Evolutionary conservation across 2,113 vertebrate species (phyloP), one percentile per base, ranked within the genome.

Genomic region (Halichoeres trimaculatus): DNA sequence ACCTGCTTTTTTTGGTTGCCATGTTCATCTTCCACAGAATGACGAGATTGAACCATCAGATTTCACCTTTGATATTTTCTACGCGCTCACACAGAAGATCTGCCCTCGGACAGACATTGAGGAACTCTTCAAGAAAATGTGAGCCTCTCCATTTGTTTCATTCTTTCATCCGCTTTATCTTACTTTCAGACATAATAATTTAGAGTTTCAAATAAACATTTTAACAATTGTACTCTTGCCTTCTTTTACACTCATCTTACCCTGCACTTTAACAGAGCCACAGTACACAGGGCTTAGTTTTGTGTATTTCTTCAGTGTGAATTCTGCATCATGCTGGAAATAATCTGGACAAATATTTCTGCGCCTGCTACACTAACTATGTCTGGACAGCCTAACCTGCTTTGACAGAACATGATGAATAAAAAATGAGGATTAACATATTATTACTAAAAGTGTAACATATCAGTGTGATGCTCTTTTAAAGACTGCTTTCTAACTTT

Each of bases 121-220:
- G 81, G 98, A 99, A 24, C 96, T 99, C 76, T 99, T 97, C 90
- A 97, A 96, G 86, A 98, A 97, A 88, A 98, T 99, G 98, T 99
- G 94, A 95, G 97, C 94, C 80, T 50, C 19, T n/a, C 11, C n/a
- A n/a, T 20, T 65, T 12, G 9, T 4, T 54, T 17, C 10, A 4
- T 19, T 20, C 24, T 11, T 8, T 24, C 16, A 1, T 56, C 5
- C 48, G 30, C 8, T 61, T 70, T 54, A 8, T 66, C 16, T 41
- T 12, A 4, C 30, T 55, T 8, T 20, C 35, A 30, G 20, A 22
- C 22, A 56, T 70, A 48, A 0, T n/a, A 56, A 50, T 22, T 56
- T 14, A n/a, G 23, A 71, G 66, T 62, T 53, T 17, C 13, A 45
- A 36, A 68, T 59, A 58, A 69, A 43, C 19, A 53, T 40, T 38